Evolutionary conservation across 2,113 vertebrate species (phyloP).

Genomic region (Artemisiospiza belli): DNA sequence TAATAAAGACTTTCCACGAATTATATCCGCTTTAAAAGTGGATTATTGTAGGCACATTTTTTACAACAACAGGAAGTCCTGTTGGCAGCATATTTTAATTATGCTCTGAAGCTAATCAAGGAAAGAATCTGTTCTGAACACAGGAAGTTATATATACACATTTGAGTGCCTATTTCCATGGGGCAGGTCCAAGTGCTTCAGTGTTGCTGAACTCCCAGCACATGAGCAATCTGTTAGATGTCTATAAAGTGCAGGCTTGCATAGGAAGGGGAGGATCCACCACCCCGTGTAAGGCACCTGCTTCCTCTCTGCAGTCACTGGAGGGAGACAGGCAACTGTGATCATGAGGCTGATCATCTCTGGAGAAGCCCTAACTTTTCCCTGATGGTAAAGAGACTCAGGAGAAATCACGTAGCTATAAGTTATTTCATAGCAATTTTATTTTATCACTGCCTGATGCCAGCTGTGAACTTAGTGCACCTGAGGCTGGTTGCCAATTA

Average conservation of each 20-base stretch:
- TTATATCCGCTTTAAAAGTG: neutral
- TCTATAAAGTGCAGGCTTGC: neutral
- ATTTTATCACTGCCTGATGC: neutral
- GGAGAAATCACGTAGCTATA: neutral
- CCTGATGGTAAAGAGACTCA: accelerated
- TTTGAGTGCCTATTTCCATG: neutral
- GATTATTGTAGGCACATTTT: neutral
- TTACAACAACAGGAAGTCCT: neutral
- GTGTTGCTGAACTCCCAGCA: neutral
- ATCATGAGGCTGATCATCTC: too few relatives aligned
- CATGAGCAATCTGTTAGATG: neutral
- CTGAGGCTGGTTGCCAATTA: neutral
- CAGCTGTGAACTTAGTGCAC: neutral
- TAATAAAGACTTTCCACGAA: neutral
- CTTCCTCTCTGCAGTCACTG: neutral
- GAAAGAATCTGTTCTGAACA: neutral
- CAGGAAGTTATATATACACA: neutral
- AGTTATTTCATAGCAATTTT: neutral
- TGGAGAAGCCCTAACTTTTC: neutral
- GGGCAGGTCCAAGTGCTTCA: neutral
- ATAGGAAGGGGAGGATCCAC: neutral
- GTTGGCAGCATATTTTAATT: neutral
- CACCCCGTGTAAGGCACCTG: accelerated
- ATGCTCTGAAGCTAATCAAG: neutral
- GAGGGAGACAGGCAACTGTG: neutral